phyloP scores from a whole-genome alignment of 2,888 invertebrate species.

The Mesochorus sp. region DNA sequence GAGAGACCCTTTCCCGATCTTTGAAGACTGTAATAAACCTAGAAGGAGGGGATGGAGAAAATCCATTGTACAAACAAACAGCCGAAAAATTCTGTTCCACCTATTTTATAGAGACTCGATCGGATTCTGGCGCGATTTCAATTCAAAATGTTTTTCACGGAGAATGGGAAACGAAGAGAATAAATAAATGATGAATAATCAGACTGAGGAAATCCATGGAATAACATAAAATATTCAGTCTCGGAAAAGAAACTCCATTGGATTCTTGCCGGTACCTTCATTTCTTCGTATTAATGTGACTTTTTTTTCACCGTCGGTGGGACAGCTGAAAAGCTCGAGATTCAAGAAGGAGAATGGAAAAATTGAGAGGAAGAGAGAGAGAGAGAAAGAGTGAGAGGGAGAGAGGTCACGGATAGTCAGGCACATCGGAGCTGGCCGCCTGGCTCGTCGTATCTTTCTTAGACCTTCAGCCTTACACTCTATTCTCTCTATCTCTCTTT shows the following conservation, averaged over 20 bases:
- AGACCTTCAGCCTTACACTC: background rate
- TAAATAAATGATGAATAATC: conserved; percentile 9
- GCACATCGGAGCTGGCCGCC: conserved; percentile 71
- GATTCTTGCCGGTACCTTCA: background rate
- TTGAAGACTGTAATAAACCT: conserved; percentile 92
- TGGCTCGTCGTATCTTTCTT: conserved; percentile 42
- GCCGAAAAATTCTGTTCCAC: background rate
- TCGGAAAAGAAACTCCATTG: conserved; percentile 34
- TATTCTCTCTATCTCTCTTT: background rate
- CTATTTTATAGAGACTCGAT: background rate
- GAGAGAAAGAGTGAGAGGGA: background rate
- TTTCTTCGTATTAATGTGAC: background rate
- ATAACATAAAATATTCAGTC: conserved; percentile 55
- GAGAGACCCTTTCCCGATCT: conserved; percentile 87
- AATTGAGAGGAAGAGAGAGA: conserved; percentile 61
- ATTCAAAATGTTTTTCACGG: background rate
- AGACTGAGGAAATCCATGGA: conserved; percentile 11
- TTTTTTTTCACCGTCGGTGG: conserved; percentile 8
- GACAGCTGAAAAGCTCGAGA: conserved; percentile 35
- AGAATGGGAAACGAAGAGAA: background rate
- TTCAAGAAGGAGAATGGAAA: conserved; percentile 31
- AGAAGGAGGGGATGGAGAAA: conserved; percentile 78
- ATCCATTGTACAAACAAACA: conserved; percentile 2
- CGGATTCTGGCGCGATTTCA: background rate
- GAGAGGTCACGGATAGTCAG: conserved; percentile 68